Evolutionary conservation across 1,140 invertebrate species (phyloP), one percentile per base, ranked within the genome.

Genomic region (Apis laboriosa): DNA sequence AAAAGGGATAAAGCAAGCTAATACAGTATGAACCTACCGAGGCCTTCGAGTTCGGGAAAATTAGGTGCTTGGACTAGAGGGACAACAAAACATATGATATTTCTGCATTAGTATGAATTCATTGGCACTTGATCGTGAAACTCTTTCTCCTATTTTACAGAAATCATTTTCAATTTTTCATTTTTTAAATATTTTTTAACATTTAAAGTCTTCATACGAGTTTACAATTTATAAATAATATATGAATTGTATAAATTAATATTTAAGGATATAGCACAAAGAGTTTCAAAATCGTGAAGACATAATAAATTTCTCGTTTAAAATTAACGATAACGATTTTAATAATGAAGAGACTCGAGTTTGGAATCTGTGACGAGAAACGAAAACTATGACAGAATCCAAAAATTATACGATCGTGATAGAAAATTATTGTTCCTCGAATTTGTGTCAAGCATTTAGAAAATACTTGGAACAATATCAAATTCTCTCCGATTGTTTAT

Each of bases 1-100:
- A 84, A 75, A 19, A 87, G 86, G 91, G 84, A 90, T 87, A 76
- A 84, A 82, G 76, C 85, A 92, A 92, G 90, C 92, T 92, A 94
- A 93, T 92, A 94, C 92, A 92, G 90, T 92, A 92, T 92, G 91
- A 93, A 96, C 96, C 94, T 96, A 96, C 96, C 96, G 94, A 96
- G 94, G 91, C 94, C 95, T 95, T 96, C 95, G 91, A 96, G 95
- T 92, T 95, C 94, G 94, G 95, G 95, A 95, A 96, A 96, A 94
- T 96, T 95, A 94, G 95, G 95, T 95, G 96, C 96, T 94, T 95
- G 95, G 94, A 96, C 96, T 96, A 95, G 94, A 95, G 93, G 94
- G 94, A 93, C 91, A 93, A 94, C 92, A 93, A 91, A 94, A 91
- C 90, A 94, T 90, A 94, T 93, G 92, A 93, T 85, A 93, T 93